phyloP scores from a whole-genome alignment of 2,888 invertebrate genomes.

The Parnassius mnemosyne region DNA sequence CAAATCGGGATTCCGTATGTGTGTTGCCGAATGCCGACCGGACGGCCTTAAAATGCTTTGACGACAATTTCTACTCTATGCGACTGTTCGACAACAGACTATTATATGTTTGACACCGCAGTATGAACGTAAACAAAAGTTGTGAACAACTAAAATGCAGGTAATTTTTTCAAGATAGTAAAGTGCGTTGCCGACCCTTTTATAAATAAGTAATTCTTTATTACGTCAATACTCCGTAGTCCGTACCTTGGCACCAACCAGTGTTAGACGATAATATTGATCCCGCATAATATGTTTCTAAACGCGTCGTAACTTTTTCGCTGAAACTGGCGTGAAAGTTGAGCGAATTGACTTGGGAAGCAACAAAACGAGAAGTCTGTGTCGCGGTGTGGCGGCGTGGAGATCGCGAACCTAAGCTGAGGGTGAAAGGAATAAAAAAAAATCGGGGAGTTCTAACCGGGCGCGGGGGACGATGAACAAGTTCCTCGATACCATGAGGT shows the following conservation, averaged over 20 bases:
- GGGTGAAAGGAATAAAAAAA: slow-evolving; percentile 74
- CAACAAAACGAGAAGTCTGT: slow-evolving; percentile 34
- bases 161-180: too few species aligned
- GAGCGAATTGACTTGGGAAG: slow-evolving; percentile 38
- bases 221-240: background rate
- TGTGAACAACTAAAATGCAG: too few species aligned
- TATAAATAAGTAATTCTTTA: background rate
- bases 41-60: too few species aligned
- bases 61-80: too few species aligned
- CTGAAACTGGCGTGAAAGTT: slow-evolving; percentile 52
- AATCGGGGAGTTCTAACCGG: slow-evolving; percentile 78
- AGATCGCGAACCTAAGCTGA: slow-evolving; percentile 71
- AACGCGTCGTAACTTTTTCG: slow-evolving; percentile 32
- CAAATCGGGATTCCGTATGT: too few species aligned
- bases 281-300: slow-evolving; percentile 13
- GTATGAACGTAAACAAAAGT: too few species aligned
- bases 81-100: too few species aligned
- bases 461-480: slow-evolving; percentile 69
- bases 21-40: too few species aligned
- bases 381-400: slow-evolving; percentile 55
- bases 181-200: slow-evolving; percentile 1
- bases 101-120: too few species aligned
- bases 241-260: slow-evolving; percentile 11
- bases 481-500: slow-evolving; percentile 62
- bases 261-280: slow-evolving; percentile 26